These are phyloP conservation scores for Tonatia bakeri DNA, from an alignment of 2,113 vertebrate genomes.

Conservation along the genomic window DNA sequence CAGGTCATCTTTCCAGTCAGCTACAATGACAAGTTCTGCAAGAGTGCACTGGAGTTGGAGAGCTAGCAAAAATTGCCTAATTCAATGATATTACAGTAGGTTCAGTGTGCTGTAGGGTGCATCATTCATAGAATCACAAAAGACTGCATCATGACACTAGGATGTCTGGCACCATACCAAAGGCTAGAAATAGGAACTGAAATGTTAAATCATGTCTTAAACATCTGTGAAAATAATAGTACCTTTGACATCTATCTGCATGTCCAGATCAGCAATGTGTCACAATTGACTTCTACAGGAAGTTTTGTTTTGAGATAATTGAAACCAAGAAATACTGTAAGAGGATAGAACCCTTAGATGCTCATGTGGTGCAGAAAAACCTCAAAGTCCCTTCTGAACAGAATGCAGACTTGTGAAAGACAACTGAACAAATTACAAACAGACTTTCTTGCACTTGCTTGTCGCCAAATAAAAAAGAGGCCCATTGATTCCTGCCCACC, in stretches of 20 bases:
- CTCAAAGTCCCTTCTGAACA: slow-evolving; percentile 89
- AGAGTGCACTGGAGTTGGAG: slow-evolving; percentile 99
- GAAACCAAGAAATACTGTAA: slow-evolving; percentile 99
- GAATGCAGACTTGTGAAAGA: slow-evolving; percentile 92
- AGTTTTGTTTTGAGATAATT: slow-evolving; percentile 99
- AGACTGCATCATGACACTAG: slow-evolving; percentile 99
- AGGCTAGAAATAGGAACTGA: slow-evolving; percentile 99
- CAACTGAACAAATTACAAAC: slow-evolving; percentile 82
- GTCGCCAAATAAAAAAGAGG: slow-evolving; percentile 88
- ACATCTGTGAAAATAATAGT: slow-evolving; percentile 99
- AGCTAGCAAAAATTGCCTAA: slow-evolving; percentile 98
- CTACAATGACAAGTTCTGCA: slow-evolving; percentile 99
- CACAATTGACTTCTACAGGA: slow-evolving; percentile 98
- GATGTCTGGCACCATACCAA: slow-evolving; percentile 97
- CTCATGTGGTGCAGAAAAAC: slow-evolving; percentile 98
- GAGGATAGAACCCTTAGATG: slow-evolving; percentile 99
- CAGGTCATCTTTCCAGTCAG: slow-evolving; percentile 99
- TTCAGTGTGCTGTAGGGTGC: slow-evolving; percentile 97
- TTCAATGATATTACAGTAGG: slow-evolving; percentile 99
- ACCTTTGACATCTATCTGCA: slow-evolving; percentile 99
- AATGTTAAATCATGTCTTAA: slow-evolving; percentile 99
- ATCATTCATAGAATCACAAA: slow-evolving; percentile 99
- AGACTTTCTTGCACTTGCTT: slow-evolving; percentile 88
- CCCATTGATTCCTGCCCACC: slow-evolving; percentile 66
- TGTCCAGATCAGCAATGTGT: slow-evolving; percentile 99